phyloP scores from a whole-genome alignment of 2,113 vertebrate genomes.

The Actenoides lindsayi region DNA sequence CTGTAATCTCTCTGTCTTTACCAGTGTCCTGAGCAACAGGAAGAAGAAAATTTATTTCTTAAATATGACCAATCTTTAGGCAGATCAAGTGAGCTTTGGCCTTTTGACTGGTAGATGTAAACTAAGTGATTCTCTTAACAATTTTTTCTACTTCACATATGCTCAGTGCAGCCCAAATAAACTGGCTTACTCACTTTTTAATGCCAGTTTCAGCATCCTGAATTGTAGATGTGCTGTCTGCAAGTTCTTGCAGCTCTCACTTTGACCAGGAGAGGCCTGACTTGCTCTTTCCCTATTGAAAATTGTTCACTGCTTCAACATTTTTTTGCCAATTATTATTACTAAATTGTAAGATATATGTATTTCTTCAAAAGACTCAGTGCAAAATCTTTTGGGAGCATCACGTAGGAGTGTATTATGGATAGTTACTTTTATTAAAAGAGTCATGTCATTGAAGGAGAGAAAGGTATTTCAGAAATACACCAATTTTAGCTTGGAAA shows the following conservation, averaged over 20 bases:
- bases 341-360: background rate
- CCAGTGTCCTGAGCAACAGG: background rate
- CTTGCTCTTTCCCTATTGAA: slow-evolving; percentile 29
- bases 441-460: background rate
- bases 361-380: background rate
- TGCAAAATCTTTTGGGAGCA: background rate
- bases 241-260: slow-evolving; percentile 33
- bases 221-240: background rate
- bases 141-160: background rate
- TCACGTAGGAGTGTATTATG: background rate
- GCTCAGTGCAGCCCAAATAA: background rate
- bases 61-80: background rate
- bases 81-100: background rate
- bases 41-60: background rate
- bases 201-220: background rate
- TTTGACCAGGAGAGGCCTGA: slow-evolving; percentile 58
- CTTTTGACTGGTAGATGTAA: background rate
- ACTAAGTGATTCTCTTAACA: background rate
- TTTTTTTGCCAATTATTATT: background rate
- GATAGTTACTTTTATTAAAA: background rate
- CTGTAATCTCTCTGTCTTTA: background rate
- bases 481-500: background rate
- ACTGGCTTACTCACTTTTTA: background rate
- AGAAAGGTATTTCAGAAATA: background rate
- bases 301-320: background rate